Conservation (phyloP, 2,797 vertebrate genomes). For the Siniperca obscura region DNA sequence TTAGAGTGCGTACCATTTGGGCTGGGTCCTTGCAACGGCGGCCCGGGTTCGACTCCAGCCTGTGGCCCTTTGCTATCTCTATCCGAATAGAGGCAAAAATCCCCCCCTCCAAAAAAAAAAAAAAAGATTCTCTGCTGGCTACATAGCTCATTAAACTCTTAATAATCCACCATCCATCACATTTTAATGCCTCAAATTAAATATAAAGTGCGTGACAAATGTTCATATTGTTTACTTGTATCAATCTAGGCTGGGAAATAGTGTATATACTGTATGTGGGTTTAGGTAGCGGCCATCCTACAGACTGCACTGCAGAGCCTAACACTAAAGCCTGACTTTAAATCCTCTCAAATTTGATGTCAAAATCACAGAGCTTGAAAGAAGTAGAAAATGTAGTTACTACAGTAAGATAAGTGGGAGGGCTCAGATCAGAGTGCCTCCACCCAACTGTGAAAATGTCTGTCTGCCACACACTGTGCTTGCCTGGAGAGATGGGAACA, state of each 20-base stretch:
- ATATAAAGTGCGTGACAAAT: not conserved
- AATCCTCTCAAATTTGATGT: conserved; percentile 40
- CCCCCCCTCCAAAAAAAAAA: too few relatives aligned
- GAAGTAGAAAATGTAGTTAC: conserved; percentile 45
- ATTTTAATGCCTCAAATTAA: not conserved
- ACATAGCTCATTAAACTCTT: not conserved
- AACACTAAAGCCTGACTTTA: conserved; percentile 10
- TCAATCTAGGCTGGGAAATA: not conserved
- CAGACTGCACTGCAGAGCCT: conserved; percentile 16
- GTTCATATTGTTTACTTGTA: not conserved
- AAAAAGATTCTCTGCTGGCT: too few relatives aligned
- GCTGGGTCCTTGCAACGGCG: too few relatives aligned
- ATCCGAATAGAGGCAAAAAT: too few relatives aligned
- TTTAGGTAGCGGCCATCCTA: not conserved
- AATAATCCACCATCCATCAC: not conserved
- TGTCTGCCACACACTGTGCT: conserved; percentile 26
- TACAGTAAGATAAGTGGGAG: conserved; percentile 48
- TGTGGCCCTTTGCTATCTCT: too few relatives aligned
- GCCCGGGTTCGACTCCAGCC: too few relatives aligned
- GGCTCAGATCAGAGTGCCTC: conserved; percentile 49
- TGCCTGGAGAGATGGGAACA: conserved; percentile 40
- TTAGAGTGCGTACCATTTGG: too few relatives aligned
- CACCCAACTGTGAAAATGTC: conserved; percentile 61
- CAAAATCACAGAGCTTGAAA: conserved; percentile 52
- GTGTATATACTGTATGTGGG: not conserved